Conservation (phyloP, 2,888 invertebrate genomes). For the Iselma pallidipennis region DNA sequence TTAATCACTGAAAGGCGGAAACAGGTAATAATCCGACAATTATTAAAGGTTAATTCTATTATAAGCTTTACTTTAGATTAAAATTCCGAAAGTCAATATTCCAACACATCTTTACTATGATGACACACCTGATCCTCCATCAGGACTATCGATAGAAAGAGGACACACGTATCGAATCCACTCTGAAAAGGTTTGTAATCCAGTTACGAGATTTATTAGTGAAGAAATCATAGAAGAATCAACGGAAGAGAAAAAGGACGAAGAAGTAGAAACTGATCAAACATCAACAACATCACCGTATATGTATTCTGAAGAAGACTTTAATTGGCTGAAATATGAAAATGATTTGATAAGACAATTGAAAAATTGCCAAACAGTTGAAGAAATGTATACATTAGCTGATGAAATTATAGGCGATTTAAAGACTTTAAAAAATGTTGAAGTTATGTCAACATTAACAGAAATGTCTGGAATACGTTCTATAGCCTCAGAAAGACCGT, state of each 20-base stretch:
- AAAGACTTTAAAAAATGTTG: slow-evolving; percentile 33
- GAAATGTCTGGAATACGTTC: not conserved
- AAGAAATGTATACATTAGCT: slow-evolving; percentile 68
- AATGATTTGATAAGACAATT: slow-evolving; percentile 64
- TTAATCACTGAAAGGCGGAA: slow-evolving; percentile 58
- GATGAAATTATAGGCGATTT: slow-evolving; percentile 66
- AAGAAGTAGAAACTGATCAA: slow-evolving; percentile 33
- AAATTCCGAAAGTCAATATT: slow-evolving; percentile 49
- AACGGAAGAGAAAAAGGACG: slow-evolving; percentile 1
- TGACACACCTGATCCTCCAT: slow-evolving; percentile 53
- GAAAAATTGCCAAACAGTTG: slow-evolving; percentile 66
- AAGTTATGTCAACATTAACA: not conserved
- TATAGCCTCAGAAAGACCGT: too few relatives aligned
- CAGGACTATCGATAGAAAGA: slow-evolving; percentile 56
- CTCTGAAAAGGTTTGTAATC: slow-evolving; percentile 53
- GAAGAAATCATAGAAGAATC: slow-evolving; percentile 28
- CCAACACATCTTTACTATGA: slow-evolving; percentile 53
- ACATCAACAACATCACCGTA: slow-evolving; percentile 52
- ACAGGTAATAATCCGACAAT: slow-evolving; percentile 49
- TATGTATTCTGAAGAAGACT: slow-evolving; percentile 64
- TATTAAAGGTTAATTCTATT: not conserved
- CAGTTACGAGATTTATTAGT: slow-evolving; percentile 55
- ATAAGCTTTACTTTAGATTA: slow-evolving; percentile 43
- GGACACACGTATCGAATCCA: slow-evolving; percentile 50
- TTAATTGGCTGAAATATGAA: slow-evolving; percentile 65